A percentile compares a stretch with the other conserved stretches of the same genome.
These are phyloP conservation scores for Ptychadena robeensis DNA, from an alignment of 2,797 vertebrate species.

Conservation along the genomic window DNA sequence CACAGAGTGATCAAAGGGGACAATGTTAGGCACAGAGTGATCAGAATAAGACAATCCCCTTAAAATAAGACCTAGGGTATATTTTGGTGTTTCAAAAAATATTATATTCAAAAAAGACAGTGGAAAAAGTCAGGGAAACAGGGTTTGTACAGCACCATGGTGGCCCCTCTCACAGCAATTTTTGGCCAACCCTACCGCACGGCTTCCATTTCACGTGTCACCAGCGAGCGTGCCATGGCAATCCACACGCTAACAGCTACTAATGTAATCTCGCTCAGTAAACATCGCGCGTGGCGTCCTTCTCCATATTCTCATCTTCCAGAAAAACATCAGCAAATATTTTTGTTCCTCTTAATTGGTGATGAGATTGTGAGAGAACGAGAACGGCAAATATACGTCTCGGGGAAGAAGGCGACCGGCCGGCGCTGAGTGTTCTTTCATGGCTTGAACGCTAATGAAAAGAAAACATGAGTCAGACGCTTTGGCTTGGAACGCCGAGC, in stretches of 20 bases:
- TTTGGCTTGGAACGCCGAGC: not conserved
- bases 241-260: not conserved
- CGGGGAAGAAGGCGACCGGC: not conserved
- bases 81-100: too few relatives aligned
- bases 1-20: too few relatives aligned
- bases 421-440: constrained; percentile 1
- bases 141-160: too few relatives aligned
- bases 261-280: not conserved
- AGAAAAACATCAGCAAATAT: not conserved
- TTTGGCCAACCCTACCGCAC: too few relatives aligned
- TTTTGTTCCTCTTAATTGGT: constrained; percentile 1
- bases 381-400: constrained; percentile 7
- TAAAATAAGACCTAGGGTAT: too few relatives aligned
- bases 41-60: too few relatives aligned
- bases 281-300: not conserved
- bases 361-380: not conserved
- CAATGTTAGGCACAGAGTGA: too few relatives aligned
- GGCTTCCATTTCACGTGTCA: not conserved
- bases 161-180: too few relatives aligned
- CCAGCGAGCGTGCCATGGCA: not conserved
- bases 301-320: not conserved
- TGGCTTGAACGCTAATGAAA: constrained; percentile 4
- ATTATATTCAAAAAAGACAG: too few relatives aligned
- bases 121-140: too few relatives aligned
- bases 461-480: constrained; percentile 19